Evolutionary conservation across 2,888 invertebrate genomes (phyloP), one percentile per base, ranked within the genome.

Genomic region (Phlogophora meticulosa): DNA sequence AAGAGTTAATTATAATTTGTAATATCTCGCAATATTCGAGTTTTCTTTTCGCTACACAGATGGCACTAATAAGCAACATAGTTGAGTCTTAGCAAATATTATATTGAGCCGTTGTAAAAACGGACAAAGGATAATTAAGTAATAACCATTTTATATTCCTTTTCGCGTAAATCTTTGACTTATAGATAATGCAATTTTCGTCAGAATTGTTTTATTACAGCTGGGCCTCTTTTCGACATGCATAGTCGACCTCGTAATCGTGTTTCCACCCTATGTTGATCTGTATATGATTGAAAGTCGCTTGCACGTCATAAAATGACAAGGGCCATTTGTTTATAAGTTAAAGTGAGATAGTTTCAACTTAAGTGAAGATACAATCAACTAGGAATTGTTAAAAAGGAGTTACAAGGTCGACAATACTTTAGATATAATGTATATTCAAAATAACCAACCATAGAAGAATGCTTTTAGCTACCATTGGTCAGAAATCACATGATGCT

Each of bases 1-100:
- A 85, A 80, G 70, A 82, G 60, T 75, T 76, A 61, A 72, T 78
- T 60, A 74, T 78, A 48, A 80, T 67, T 80, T 81, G 32, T 72
- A 62, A 49, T 49, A 67, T 74, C 72, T 77, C 60, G 68, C 46
- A 38, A 57, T 64, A 67, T 58, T 69, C 51, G 79, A 84, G 78
- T 72, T 64, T 73, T n/a, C n/a, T n/a, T n/a, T 78, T 61, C 40
- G 63, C 55, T 42, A 22, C 62, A 71, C 36, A 64, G 70, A 78
- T 77, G 81, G 81, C 83, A 81, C 78, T 75, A 75, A 59, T 4
- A 63, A 80, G 61, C 72, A 76, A 66, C 42, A 1, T 32, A 55
- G 17, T 79, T 46, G 58, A 78, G 49, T 65, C 36, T 45, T 57
- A 53, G 51, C 45, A 40, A 72, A 36, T 17, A 36, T 57, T 58